A percentile compares a stretch with the other conserved stretches of the same genome.
Conservation (phyloP, 1,140 invertebrate genomes). For the Temnothorax curvispinosus region DNA sequence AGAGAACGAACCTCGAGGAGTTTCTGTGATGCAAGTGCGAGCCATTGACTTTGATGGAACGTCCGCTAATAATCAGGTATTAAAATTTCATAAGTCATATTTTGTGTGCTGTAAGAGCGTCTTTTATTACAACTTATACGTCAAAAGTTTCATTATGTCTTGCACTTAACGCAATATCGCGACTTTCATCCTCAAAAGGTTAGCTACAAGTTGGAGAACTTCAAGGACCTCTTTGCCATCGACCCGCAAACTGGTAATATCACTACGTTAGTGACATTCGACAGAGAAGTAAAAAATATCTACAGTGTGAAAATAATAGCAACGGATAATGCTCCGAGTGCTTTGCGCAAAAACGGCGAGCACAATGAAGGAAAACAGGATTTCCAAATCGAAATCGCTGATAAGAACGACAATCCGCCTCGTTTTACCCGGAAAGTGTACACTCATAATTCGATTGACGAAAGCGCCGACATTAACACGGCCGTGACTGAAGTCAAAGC, state of each 20-base stretch:
- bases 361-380: conserved; percentile 91
- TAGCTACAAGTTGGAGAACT: conserved; percentile 90
- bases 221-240: conserved; percentile 91
- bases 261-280: conserved; percentile 91
- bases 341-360: conserved; percentile 88
- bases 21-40: conserved; percentile 93
- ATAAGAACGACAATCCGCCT: conserved; percentile 96
- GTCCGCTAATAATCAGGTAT: conserved; percentile 90
- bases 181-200: conserved; percentile 82
- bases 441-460: conserved; percentile 91
- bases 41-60: conserved; percentile 96
- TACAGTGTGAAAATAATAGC: conserved; percentile 95
- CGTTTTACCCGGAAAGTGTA: conserved; percentile 91
- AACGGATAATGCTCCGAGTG: conserved; percentile 93
- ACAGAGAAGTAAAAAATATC: conserved; percentile 91
- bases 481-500: conserved; percentile 94
- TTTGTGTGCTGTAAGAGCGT: background rate
- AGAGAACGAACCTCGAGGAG: conserved; percentile 93
- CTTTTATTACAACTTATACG: background rate
- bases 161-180: conserved; percentile 10
- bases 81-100: background rate
- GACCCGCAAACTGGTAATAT: conserved; percentile 94
- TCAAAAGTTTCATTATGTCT: background rate
- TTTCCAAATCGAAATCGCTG: conserved; percentile 95
- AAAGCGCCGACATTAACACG: conserved; percentile 93